Conservation (phyloP, 2,888 invertebrate species). For the Tetranychus piercei region DNA sequence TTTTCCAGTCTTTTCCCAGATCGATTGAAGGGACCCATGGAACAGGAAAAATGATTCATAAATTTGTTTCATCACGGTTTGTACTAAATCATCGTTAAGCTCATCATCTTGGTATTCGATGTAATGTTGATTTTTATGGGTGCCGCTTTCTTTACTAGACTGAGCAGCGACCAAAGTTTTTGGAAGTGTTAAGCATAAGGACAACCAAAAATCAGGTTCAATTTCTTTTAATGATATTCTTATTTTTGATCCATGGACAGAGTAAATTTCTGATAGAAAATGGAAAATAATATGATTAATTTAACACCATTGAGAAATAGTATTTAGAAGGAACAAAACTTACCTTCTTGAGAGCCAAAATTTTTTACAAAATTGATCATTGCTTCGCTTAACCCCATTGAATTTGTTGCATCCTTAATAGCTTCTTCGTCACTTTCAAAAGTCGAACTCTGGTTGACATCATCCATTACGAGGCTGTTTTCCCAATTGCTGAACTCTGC, state of each 20-base stretch:
- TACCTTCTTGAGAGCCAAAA: conserved; percentile 15
- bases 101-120: conserved; percentile 16
- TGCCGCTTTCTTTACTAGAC: conserved; percentile 10
- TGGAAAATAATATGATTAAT: background rate
- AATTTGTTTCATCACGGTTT: conserved; percentile 18
- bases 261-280: conserved; percentile 8
- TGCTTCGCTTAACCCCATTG: conserved; percentile 18
- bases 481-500: background rate
- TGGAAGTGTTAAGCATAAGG: conserved; percentile 15
- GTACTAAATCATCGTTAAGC: conserved; percentile 17
- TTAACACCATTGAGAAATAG: background rate
- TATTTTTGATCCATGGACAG: conserved; percentile 20
- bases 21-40: conserved; percentile 17
- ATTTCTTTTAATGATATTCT: conserved; percentile 18
- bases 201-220: conserved; percentile 19
- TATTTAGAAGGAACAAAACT: background rate
- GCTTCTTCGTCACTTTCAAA: background rate
- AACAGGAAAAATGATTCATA: conserved; percentile 19
- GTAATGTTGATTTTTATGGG: conserved; percentile 15
- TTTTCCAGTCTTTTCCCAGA: conserved; percentile 10
- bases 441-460: background rate
- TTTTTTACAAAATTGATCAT: conserved; percentile 17
- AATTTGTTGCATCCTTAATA: conserved; percentile 12
- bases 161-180: conserved; percentile 12
- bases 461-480: background rate